A percentile compares a stretch with the other conserved stretches of the same genome.
These are phyloP conservation scores for Mus caroli DNA, from an alignment of 2,797 vertebrate genomes.

Conservation along the genomic window DNA sequence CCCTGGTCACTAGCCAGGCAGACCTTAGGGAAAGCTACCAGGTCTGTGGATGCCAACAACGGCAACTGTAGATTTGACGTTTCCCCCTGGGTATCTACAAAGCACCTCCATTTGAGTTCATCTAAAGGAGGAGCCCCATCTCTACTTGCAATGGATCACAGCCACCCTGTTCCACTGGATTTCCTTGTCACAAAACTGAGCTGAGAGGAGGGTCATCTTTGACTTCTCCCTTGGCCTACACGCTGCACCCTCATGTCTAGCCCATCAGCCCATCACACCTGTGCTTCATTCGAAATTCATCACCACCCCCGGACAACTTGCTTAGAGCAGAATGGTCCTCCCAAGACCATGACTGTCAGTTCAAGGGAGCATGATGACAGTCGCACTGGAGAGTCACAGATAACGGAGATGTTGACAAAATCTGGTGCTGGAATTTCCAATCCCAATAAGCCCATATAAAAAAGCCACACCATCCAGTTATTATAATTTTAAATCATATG, in stretches of 20 bases:
- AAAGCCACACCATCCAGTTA: no score
- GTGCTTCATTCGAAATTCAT: background rate
- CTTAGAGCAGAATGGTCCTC: background rate
- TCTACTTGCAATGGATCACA: no score
- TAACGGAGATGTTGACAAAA: background rate
- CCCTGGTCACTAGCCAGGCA: background rate
- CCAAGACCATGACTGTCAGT: background rate
- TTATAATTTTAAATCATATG: no score
- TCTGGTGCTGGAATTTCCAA: background rate
- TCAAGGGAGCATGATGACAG: background rate
- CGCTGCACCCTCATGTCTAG: background rate
- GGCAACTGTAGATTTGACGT: background rate
- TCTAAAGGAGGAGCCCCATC: background rate
- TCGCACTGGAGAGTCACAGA: accelerated
- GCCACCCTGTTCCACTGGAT: no score
- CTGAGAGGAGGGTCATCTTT: background rate
- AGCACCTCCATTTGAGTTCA: background rate
- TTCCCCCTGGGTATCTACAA: background rate
- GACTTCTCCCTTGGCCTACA: background rate
- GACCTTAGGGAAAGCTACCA: background rate
- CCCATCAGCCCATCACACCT: no score
- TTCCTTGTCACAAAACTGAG: background rate
- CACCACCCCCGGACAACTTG: background rate
- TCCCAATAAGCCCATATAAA: no score
- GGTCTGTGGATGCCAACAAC: background rate